A percentile compares a stretch with the other conserved stretches of the same genome.
These are phyloP conservation scores for Xylocampa areola DNA, from an alignment of 2,888 invertebrate genomes.

Conservation along the genomic window DNA sequence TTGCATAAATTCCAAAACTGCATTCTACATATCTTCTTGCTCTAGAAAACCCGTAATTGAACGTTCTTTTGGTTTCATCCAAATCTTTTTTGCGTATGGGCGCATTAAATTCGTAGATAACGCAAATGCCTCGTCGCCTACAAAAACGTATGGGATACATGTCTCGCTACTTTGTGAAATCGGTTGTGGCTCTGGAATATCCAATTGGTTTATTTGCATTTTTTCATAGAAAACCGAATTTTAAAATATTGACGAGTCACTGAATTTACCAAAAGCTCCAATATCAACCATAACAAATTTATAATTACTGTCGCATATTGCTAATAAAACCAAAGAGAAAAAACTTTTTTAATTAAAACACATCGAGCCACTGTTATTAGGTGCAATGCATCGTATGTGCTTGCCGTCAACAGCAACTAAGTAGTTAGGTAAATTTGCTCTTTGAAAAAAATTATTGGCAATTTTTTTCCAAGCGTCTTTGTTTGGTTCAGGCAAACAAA, in stretches of 20 bases:
- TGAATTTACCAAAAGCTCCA: slow-evolving; percentile 54
- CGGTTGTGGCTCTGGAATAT: slow-evolving; percentile 46
- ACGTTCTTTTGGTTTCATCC: too few species aligned
- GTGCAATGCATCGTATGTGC: slow-evolving; percentile 42
- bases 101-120: slow-evolving; percentile 44
- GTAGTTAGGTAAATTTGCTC: too few species aligned
- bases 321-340: slow-evolving; percentile 46
- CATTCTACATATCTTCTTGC: too few species aligned
- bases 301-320: slow-evolving; percentile 43
- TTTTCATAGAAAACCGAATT: too few species aligned
- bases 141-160: slow-evolving; percentile 57
- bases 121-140: slow-evolving; percentile 60
- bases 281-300: slow-evolving; percentile 42
- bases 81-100: too few species aligned
- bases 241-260: slow-evolving; percentile 56
- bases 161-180: slow-evolving; percentile 58
- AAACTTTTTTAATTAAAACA: slow-evolving; percentile 53
- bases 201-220: slow-evolving; percentile 44
- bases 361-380: slow-evolving; percentile 47
- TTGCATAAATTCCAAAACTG: too few species aligned
- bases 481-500: too few species aligned
- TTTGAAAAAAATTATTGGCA: slow-evolving; percentile 45
- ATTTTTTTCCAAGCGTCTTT: too few species aligned
- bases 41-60: too few species aligned
- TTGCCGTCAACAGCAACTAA: slow-evolving; percentile 50